Evolutionary conservation across 2,113 vertebrate genomes (phyloP).

Genomic region (Phainopepla nitens): DNA sequence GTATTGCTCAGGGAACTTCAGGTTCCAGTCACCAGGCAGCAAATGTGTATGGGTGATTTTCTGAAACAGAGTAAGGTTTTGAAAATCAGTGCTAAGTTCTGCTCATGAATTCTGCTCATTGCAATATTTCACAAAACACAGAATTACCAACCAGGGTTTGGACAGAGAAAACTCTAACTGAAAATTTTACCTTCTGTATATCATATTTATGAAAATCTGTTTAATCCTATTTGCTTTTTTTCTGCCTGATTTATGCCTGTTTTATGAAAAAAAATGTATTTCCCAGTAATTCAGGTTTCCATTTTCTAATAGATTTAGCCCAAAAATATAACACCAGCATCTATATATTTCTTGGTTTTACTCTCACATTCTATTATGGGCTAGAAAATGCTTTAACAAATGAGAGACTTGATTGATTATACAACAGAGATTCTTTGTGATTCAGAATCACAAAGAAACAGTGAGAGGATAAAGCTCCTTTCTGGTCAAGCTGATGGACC

Average conservation of each 20-base stretch:
- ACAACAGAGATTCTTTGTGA: neutral
- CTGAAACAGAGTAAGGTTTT: neutral
- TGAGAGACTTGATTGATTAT: neutral
- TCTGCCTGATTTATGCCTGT: neutral
- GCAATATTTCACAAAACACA: neutral
- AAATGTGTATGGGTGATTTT: neutral
- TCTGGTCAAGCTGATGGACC: neutral
- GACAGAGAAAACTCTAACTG: neutral
- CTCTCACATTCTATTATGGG: neutral
- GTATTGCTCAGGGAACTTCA: neutral
- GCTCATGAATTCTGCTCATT: neutral
- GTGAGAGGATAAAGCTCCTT: neutral
- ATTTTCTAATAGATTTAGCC: neutral
- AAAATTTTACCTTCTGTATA: neutral
- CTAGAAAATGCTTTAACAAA: neutral
- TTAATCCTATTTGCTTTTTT: neutral
- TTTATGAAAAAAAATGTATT: neutral
- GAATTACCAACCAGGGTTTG: neutral
- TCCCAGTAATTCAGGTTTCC: neutral
- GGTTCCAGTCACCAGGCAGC: neutral
- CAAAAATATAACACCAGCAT: neutral
- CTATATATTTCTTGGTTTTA: neutral
- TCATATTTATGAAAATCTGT: neutral
- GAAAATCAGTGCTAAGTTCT: neutral
- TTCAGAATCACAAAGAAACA: neutral